Percentiles rank a stretch among this genome's conserved stretches.
These are phyloP conservation scores for Vicugna pacos DNA, from an alignment of 2,113 vertebrate species.

Conservation along the genomic window DNA sequence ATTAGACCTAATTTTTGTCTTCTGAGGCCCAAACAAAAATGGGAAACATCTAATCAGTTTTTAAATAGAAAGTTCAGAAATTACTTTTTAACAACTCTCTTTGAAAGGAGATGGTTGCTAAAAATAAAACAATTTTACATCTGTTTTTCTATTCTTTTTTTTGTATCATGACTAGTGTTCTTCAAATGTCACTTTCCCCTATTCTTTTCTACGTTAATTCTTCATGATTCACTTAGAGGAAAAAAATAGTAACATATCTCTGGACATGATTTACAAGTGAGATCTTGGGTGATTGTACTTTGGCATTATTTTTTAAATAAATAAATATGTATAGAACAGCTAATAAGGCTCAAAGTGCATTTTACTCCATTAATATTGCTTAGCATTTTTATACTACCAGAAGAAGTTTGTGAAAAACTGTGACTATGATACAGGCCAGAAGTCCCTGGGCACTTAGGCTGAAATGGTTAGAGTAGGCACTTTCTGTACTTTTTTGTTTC, in stretches of 20 bases:
- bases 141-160: background rate
- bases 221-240: background rate
- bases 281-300: background rate
- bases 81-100: background rate
- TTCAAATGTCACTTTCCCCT: background rate
- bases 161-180: background rate
- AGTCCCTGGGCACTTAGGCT: background rate
- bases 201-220: background rate
- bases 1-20: background rate
- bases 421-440: background rate
- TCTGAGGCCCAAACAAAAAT: background rate
- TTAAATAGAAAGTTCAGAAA: background rate
- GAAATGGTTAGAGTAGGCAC: background rate
- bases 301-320: background rate
- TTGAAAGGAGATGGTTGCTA: background rate
- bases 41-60: background rate
- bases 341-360: background rate
- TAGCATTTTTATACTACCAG: background rate
- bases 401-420: background rate
- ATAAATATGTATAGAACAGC: background rate
- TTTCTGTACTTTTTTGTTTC: background rate
- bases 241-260: background rate
- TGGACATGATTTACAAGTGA: background rate
- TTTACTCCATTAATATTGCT: background rate
- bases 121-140: constrained; percentile 6